These are phyloP conservation scores for Altica lythri DNA, from an alignment of 2,888 invertebrate genomes.

Conservation along the genomic window DNA sequence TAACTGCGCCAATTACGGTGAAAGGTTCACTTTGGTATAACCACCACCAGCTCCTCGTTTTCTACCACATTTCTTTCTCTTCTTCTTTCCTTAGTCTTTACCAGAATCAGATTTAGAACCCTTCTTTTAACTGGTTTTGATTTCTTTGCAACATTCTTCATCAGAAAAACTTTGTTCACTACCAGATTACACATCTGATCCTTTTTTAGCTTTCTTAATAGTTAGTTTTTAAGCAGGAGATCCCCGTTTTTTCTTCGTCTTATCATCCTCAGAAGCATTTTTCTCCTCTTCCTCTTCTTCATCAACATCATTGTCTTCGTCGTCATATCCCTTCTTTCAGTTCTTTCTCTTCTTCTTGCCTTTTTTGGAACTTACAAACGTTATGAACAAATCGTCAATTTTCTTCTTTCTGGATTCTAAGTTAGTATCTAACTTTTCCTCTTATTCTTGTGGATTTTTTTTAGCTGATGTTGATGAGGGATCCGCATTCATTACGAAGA, in stretches of 20 bases:
- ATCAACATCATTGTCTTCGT: slow-evolving; percentile 54
- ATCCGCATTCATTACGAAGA: slow-evolving; percentile 63
- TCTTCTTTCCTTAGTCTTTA: slow-evolving; percentile 70
- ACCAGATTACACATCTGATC: slow-evolving; percentile 59
- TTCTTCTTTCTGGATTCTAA: slow-evolving; percentile 79
- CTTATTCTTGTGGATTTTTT: slow-evolving; percentile 84
- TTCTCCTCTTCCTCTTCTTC: slow-evolving; percentile 62
- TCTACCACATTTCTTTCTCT: slow-evolving; percentile 53
- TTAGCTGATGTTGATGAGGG: slow-evolving; percentile 84
- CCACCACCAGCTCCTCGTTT: slow-evolving; percentile 73
- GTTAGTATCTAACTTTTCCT: slow-evolving; percentile 78
- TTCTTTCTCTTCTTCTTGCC: slow-evolving; percentile 58
- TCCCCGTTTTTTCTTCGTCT: slow-evolving; percentile 62
- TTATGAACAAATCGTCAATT: slow-evolving; percentile 87
- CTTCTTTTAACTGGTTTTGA: slow-evolving; percentile 63
- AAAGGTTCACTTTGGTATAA: slow-evolving; percentile 81
- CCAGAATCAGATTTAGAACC: slow-evolving; percentile 71
- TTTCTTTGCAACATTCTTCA: slow-evolving; percentile 66
- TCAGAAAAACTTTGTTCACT: slow-evolving; percentile 62
- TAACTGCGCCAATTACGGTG: slow-evolving; percentile 81
- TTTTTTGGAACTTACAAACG: slow-evolving; percentile 63
- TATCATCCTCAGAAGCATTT: slow-evolving; percentile 61
- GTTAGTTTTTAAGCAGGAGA: slow-evolving; percentile 58
- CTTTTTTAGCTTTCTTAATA: slow-evolving; percentile 60
- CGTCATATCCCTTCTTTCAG: slow-evolving; percentile 59